Evolutionary conservation across 2,797 vertebrate species (phyloP), one percentile per base, ranked within the genome.

Genomic region (Takifugu ocellatus): DNA sequence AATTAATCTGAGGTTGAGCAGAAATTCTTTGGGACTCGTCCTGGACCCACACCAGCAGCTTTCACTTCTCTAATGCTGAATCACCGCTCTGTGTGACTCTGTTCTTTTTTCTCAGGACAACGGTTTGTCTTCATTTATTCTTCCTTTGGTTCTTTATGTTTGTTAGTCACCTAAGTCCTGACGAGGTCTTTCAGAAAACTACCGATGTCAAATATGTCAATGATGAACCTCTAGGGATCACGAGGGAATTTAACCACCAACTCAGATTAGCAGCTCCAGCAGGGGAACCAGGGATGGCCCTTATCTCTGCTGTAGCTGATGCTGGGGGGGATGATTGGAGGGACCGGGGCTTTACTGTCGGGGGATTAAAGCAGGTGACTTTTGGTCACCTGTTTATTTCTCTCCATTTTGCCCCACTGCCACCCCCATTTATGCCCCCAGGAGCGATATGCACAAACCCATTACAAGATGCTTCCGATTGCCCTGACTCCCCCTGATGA

Each of bases 361-460:
- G 67, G 71, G 65, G 57, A 76, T 66, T 85, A 65, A 53, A 71
- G 62, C 26, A 49, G 49, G 51, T 70, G 65, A 72, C 61, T 65
- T 57, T 68, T 70, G 45, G 63, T 72, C 67, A 65, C 52, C 56
- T 67, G 44, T 66, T 79, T 56, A 74, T 81, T 79, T 81, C 49
- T 76, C 50, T 62, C 55, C 53, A 25, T 1, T 36, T 66, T 64
- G 51, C 61, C 63, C 56, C 77, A 17, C 29, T 58, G 49, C 78
- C 57, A 79, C 63, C 74, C 21, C 55, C 63, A 65, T 73, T 78
- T 70, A 67, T 10, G 6, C 64, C 72, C 57, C 1, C 29, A 55
- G 66, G 63, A 47, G 54, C 66, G 45, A 69, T 74, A 70, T 75
- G 57, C 56, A 82, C 75, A 78, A 66, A 26, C 43, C 55, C 45